Conservation (phyloP, 1,140 invertebrate genomes). For the Goniozus legneri region DNA sequence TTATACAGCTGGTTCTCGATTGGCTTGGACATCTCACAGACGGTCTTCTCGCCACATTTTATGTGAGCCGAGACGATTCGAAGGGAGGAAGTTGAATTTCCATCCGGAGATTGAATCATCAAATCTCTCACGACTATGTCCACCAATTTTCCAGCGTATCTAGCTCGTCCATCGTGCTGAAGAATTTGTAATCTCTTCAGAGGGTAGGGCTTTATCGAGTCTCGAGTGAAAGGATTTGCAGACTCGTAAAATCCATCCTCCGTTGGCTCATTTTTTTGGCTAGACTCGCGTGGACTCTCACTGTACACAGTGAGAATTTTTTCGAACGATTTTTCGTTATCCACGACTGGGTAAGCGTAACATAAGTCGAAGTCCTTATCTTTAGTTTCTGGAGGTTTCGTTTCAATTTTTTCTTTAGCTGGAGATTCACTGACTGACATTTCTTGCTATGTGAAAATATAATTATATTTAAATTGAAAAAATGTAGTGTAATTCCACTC, state of each 20-base stretch:
- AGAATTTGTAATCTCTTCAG: conserved; percentile 33
- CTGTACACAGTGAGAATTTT: conserved; percentile 22
- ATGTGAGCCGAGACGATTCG: conserved; percentile 31
- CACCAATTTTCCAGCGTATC: conserved; percentile 33
- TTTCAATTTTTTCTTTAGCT: no score
- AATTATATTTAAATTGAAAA: no score
- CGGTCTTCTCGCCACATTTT: conserved; percentile 34
- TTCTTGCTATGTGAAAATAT: no score
- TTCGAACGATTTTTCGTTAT: conserved; percentile 15
- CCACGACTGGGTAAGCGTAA: conserved; percentile 26
- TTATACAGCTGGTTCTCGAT: conserved; percentile 47
- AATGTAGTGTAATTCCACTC: no score
- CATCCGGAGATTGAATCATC: conserved; percentile 20
- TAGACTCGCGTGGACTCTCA: conserved; percentile 9
- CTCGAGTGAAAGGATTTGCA: conserved; percentile 32
- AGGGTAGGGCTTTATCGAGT: conserved; percentile 33
- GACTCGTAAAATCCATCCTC: conserved; percentile 42
- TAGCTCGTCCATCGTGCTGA: conserved; percentile 31
- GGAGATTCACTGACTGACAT: no score
- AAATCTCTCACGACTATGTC: conserved; percentile 43
- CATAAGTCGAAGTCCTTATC: conserved; percentile 24
- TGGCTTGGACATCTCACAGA: conserved; percentile 36
- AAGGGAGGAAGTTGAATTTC: conserved; percentile 7
- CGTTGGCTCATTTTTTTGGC: conserved; percentile 6
- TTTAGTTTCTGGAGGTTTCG: conserved; percentile 10